Base-by-base conservation (phyloP, 2,113 vertebrate genomes). In the Fukomys damarensis region DNA sequence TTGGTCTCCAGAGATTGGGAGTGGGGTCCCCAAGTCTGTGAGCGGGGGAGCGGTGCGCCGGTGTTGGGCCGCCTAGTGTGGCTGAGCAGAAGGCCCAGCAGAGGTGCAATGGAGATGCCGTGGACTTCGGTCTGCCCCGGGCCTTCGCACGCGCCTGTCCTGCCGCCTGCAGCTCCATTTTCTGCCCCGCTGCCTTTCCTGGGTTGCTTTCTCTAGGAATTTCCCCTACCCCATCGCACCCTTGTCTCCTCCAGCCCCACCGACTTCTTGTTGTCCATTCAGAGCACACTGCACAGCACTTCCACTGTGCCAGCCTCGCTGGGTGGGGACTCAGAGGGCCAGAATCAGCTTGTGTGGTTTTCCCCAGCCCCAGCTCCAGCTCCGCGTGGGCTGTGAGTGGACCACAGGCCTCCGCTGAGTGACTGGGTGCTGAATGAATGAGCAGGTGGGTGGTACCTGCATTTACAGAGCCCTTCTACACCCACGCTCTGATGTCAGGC, bases 221-320 rank as follows among this genome's bases (percentile, higher is more conserved):
- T 22, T 30, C 26, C 41, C 38, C 7, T 11, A 11, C 24, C 26
- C 35, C 8, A 0, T n/a, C 2, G 7, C 0, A 3, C 16, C 66
- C 43, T 59, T 12, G 13, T 85, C 86, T 74, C 3, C 43, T 63
- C 7, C 43, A 0, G 32, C 49, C 26, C 5, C 30, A 0, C 1
- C 13, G 9, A 22, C 26, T 20, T 38, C 68, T 58, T n/a, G 16
- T n/a, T 68, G 22, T 66, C 22, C 46, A 30, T 74, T 41, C 32
- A 3, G 0, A 35, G 49, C 54, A 59, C 30, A 30, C 12, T 2
- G 20, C 32, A 38, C 24, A 6, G 8, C 9, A 0, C 1, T 1
- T 1, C 49, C 7, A 26, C 13, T 4, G 1, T 56, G 22, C 66
- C 56, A 56, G 28, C 46, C 11, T 46, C 70, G 2, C 11, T 46